A percentile compares a stretch with the other conserved stretches of the same genome.
Evolutionary conservation across 2,888 invertebrate species (phyloP).

Genomic region (Epirrita christyi): DNA sequence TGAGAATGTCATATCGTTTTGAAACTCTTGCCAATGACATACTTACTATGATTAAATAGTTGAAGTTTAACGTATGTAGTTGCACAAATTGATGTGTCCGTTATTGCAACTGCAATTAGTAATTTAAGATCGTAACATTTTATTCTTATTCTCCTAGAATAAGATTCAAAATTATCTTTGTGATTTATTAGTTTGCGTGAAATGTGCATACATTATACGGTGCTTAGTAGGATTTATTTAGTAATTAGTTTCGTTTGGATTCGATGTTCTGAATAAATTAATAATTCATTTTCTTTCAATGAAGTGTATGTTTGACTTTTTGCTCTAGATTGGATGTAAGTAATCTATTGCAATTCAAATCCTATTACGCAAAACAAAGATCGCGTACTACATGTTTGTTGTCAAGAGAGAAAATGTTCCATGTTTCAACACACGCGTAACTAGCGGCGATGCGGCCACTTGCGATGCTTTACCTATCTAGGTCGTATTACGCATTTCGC

Average conservation of each 20-base stretch:
- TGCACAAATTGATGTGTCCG: slow-evolving; percentile 5
- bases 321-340: slow-evolving; percentile 1
- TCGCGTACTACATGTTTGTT: slow-evolving; percentile 63
- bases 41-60: slow-evolving; percentile 11
- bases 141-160: no score
- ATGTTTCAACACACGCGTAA: slow-evolving; percentile 58
- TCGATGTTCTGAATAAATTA: slow-evolving; percentile 13
- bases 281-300: neutral
- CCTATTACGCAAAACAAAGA: slow-evolving; percentile 65
- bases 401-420: slow-evolving; percentile 68
- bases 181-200: slow-evolving; percentile 15
- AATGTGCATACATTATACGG: slow-evolving; percentile 12
- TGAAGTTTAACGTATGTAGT: neutral
- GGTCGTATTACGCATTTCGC: slow-evolving; percentile 77
- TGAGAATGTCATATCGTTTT: slow-evolving; percentile 25
- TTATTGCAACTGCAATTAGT: slow-evolving; percentile 18
- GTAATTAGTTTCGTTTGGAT: slow-evolving; percentile 8
- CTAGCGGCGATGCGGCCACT: slow-evolving; percentile 53
- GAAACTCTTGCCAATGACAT: slow-evolving; percentile 22
- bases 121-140: slow-evolving; percentile 4
- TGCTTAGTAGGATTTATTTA: slow-evolving; percentile 13
- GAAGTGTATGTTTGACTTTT: neutral
- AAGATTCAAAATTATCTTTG: no score
- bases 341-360: slow-evolving; percentile 6
- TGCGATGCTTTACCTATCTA: slow-evolving; percentile 69